phyloP scores from a whole-genome alignment of 2,888 invertebrate species.

The Aleiodes leptofemur region DNA sequence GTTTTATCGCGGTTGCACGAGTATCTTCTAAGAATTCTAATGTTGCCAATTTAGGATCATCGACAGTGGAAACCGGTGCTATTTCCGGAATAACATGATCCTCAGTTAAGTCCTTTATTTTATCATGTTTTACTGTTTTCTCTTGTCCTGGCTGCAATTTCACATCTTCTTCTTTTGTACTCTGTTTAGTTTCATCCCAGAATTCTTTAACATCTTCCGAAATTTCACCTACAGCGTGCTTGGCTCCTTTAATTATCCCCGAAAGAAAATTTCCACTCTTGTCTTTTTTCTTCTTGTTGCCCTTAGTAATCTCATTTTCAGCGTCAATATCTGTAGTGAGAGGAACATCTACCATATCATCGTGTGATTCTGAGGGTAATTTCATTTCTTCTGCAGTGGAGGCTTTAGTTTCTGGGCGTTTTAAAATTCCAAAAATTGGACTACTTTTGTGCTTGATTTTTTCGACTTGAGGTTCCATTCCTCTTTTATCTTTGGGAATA shows the following conservation, averaged over 20 bases:
- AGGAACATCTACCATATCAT: slow-evolving; percentile 60
- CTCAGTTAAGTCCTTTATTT: slow-evolving; percentile 31
- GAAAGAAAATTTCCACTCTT: slow-evolving; percentile 54
- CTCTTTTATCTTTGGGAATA: slow-evolving; percentile 43
- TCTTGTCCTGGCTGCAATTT: slow-evolving; percentile 54
- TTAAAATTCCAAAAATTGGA: slow-evolving; percentile 57
- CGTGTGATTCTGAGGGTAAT: slow-evolving; percentile 40
- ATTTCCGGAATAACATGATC: too few relatives aligned
- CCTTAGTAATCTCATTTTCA: slow-evolving; percentile 25
- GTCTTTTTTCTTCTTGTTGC: slow-evolving; percentile 53
- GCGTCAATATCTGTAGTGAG: slow-evolving; percentile 71
- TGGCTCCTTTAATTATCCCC: slow-evolving; percentile 54
- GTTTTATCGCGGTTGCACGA: slow-evolving; percentile 40
- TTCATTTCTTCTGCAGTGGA: slow-evolving; percentile 45
- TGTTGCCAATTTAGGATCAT: slow-evolving; percentile 57
- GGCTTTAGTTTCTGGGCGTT: slow-evolving; percentile 22
- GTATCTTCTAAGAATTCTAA: slow-evolving; percentile 53
- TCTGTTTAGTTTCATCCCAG: slow-evolving; percentile 51
- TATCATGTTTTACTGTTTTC: slow-evolving; percentile 59
- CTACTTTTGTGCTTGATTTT: slow-evolving; percentile 48
- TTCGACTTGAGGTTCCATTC: slow-evolving; percentile 26
- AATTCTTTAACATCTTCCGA: slow-evolving; percentile 51
- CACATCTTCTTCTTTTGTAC: slow-evolving; percentile 45
- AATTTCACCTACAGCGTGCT: slow-evolving; percentile 52
- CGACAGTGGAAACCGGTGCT: neutral